Percentiles rank a stretch among this genome's conserved stretches.
Conservation (phyloP, 2,888 invertebrate genomes). For the Phengaris alcon region DNA sequence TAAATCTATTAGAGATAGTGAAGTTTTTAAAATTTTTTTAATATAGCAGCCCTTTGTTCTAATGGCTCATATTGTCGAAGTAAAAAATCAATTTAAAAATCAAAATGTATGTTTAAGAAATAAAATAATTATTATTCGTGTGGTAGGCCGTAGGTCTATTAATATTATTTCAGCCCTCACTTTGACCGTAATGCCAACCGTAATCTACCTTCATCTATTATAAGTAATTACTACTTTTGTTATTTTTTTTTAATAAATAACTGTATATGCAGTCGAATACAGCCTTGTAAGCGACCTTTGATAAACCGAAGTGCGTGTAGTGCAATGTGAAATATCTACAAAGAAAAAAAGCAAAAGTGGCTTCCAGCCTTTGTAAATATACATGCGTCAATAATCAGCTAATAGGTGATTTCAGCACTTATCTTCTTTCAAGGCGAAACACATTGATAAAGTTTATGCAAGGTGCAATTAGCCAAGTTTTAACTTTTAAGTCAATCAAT, state of each 20-base stretch:
- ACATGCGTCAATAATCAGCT: background rate
- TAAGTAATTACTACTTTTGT: too few relatives aligned
- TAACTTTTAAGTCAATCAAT: too few relatives aligned
- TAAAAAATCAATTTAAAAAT: too few relatives aligned
- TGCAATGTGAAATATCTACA: background rate
- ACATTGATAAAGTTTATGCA: background rate
- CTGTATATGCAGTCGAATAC: background rate
- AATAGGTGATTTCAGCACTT: constrained; percentile 1
- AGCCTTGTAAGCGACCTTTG: background rate
- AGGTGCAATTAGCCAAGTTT: background rate
- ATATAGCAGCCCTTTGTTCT: too few relatives aligned
- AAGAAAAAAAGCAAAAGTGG: background rate
- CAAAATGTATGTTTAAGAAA: too few relatives aligned
- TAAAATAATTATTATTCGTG: too few relatives aligned
- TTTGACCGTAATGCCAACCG: background rate
- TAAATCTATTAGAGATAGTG: too few relatives aligned
- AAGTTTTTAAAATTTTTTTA: too few relatives aligned
- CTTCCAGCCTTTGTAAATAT: background rate
- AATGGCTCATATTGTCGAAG: too few relatives aligned
- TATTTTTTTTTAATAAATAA: background rate
- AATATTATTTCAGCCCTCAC: background rate
- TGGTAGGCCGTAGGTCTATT: background rate
- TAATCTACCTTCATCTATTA: too few relatives aligned
- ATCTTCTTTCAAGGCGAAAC: background rate
- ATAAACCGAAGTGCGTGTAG: background rate